phyloP scores from a whole-genome alignment of 2,797 vertebrate species.

The Cirrhinus molitorella region DNA sequence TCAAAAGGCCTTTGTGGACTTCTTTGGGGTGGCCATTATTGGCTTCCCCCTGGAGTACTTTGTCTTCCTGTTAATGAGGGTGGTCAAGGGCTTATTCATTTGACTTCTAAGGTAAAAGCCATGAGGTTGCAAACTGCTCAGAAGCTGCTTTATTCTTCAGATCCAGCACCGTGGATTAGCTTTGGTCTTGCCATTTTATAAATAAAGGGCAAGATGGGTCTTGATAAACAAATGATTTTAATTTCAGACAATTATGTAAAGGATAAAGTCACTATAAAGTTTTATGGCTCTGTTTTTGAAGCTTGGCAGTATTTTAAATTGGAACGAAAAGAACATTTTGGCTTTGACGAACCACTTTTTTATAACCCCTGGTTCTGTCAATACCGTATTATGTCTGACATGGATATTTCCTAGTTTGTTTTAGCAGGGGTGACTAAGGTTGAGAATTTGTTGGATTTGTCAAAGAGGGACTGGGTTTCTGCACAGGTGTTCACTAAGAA shows the following conservation, averaged over 20 bases:
- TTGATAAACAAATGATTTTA: not conserved
- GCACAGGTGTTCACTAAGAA: not conserved
- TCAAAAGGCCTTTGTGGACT: slow-evolving; percentile 10
- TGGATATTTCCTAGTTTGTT: too few species aligned
- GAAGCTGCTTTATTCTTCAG: not conserved
- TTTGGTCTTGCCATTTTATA: not conserved
- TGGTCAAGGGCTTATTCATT: not conserved
- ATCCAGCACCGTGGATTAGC: not conserved
- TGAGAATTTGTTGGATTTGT: not conserved
- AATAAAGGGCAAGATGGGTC: not conserved
- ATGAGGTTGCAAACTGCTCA: not conserved
- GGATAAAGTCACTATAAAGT: too few species aligned
- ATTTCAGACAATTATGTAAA: too few species aligned
- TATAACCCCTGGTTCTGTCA: too few species aligned
- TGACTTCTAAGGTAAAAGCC: not conserved
- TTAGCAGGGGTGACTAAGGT: not conserved
- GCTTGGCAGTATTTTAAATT: too few species aligned
- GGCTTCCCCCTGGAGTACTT: not conserved
- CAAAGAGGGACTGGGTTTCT: not conserved
- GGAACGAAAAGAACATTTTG: too few species aligned
- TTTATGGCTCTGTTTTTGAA: too few species aligned
- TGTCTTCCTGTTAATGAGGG: not conserved
- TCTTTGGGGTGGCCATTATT: not conserved
- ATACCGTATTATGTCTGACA: too few species aligned
- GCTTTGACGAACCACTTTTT: too few species aligned